A percentile compares a stretch with the other conserved stretches of the same genome.
Evolutionary conservation across 2,888 invertebrate species (phyloP).

Genomic region (Eucriotettix oculatus): DNA sequence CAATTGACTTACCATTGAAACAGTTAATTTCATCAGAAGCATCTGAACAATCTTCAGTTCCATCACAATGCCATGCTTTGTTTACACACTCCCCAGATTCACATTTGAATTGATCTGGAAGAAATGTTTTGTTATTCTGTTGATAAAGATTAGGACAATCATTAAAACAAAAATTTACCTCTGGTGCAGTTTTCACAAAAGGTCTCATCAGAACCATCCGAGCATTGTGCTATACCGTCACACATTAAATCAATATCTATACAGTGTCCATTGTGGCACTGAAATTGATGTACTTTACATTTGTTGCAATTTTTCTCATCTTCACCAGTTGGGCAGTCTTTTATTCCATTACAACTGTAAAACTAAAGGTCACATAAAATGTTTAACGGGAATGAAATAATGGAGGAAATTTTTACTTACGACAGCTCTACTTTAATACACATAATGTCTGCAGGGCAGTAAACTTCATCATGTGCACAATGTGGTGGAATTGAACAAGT

Average conservation of each 20-base stretch:
- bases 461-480: constrained; percentile 22
- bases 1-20: constrained; percentile 2
- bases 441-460: constrained; percentile 28
- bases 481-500: constrained; percentile 30
- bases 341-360: constrained; percentile 31
- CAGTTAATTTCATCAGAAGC: constrained; percentile 22
- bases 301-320: constrained; percentile 28
- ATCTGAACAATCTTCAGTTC: constrained; percentile 42
- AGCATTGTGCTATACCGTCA: constrained; percentile 36
- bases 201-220: constrained; percentile 43
- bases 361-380: too few relatives aligned
- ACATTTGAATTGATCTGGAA: constrained; percentile 39
- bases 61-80: constrained; percentile 51
- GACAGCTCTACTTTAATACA: constrained; percentile 24
- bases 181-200: background rate
- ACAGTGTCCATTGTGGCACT: constrained; percentile 36
- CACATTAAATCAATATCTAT: constrained; percentile 24
- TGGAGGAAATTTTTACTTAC: constrained; percentile 11
- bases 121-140: too few relatives aligned
- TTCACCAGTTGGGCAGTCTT: constrained; percentile 3
- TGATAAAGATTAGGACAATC: too few relatives aligned
- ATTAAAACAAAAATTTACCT: background rate
- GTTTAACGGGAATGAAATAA: too few relatives aligned
- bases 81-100: constrained; percentile 51
- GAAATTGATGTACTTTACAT: constrained; percentile 31